Evolutionary conservation across 1,140 invertebrate species (phyloP).

Genomic region (Euwallacea fornicatus): DNA sequence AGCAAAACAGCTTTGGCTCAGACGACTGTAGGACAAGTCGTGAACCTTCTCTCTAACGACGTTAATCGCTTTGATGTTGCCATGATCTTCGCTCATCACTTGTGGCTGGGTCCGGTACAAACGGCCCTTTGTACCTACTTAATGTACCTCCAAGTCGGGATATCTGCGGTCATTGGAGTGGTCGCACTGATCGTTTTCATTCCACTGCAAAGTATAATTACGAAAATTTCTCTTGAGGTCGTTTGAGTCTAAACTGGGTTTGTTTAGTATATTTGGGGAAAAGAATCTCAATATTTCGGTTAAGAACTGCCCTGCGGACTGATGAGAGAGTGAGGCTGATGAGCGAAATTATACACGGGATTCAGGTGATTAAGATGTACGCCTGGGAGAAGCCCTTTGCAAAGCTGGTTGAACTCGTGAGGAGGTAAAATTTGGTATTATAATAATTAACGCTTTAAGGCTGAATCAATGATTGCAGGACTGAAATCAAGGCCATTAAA

Average conservation of each 20-base stretch:
- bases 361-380: constrained; percentile 87
- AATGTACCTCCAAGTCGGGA: constrained; percentile 76
- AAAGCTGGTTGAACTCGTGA: constrained; percentile 37
- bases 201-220: constrained; percentile 73
- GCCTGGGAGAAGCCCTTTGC: constrained; percentile 77
- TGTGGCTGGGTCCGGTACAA: constrained; percentile 83
- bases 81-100: constrained; percentile 71
- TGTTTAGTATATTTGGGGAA: constrained; percentile 67
- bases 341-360: constrained; percentile 79
- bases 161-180: constrained; percentile 78
- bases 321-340: constrained; percentile 75
- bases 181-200: constrained; percentile 78
- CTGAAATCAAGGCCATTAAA: constrained; percentile 50
- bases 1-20: constrained; percentile 75
- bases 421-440: constrained; percentile 20
- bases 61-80: constrained; percentile 72
- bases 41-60: constrained; percentile 86
- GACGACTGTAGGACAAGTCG: constrained; percentile 81
- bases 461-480: constrained; percentile 37
- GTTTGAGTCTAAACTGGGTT: constrained; percentile 7
- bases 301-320: constrained; percentile 63
- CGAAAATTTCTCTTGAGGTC: neutral
- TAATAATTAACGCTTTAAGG: neutral
- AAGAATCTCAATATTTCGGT: constrained; percentile 60
- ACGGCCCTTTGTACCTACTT: constrained; percentile 76